Evolutionary conservation across 2,113 vertebrate species (phyloP).

Genomic region (Cebus imitator): DNA sequence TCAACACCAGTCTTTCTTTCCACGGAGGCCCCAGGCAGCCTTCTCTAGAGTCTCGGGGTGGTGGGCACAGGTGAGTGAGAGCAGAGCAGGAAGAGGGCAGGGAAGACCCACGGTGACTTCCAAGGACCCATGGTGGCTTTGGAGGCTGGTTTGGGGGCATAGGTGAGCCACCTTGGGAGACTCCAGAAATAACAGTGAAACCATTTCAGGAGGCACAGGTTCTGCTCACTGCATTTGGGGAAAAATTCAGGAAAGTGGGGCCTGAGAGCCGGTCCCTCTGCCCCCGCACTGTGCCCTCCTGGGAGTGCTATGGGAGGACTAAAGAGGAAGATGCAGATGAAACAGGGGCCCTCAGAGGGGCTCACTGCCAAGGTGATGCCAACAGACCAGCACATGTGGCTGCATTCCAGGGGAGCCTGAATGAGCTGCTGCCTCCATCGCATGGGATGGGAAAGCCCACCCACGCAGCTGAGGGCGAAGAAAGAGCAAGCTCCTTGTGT

Average conservation of each 20-base stretch:
- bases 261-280: no score
- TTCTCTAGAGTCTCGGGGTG: not conserved
- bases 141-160: not conserved
- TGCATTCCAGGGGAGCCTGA: not conserved
- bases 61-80: not conserved
- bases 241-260: not conserved
- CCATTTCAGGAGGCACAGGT: not conserved
- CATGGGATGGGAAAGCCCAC: not conserved
- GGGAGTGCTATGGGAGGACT: not conserved
- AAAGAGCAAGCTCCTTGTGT: no score
- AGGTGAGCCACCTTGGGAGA: not conserved
- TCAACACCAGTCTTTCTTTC: not conserved
- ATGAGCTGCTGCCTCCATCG: no score
- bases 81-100: not conserved
- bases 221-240: not conserved
- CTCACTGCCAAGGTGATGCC: rapidly evolving
- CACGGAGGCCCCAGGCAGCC: not conserved
- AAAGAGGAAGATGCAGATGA: not conserved
- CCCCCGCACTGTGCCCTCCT: not conserved
- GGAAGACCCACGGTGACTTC: not conserved
- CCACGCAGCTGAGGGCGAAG: not conserved
- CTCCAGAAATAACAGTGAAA: not conserved
- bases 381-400: not conserved
- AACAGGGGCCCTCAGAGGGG: not conserved
- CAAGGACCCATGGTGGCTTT: not conserved